phyloP scores from a whole-genome alignment of 2,888 invertebrate species.

The Epiblema foenella region DNA sequence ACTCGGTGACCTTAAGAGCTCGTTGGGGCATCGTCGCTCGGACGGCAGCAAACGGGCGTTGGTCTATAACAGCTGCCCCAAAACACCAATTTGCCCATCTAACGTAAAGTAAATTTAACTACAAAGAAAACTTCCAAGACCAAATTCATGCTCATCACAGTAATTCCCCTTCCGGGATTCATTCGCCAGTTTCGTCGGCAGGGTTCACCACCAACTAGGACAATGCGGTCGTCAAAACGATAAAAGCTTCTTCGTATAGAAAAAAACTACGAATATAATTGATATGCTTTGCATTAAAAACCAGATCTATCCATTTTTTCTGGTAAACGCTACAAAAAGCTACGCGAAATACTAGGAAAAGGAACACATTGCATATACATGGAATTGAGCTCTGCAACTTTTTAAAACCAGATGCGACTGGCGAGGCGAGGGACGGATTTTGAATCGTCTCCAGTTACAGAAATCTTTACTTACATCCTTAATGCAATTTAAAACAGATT shows the following conservation, averaged over 20 bases:
- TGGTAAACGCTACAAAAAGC: background rate
- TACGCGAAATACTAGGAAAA: constrained; percentile 4
- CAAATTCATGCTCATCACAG: no score
- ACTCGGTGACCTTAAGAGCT: constrained; percentile 64
- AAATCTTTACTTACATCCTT: constrained; percentile 40
- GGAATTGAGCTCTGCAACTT: constrained; percentile 4
- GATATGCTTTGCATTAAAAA: background rate
- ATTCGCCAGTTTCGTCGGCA: no score
- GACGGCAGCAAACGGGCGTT: constrained; percentile 55
- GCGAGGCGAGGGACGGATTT: constrained; percentile 30
- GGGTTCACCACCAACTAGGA: no score
- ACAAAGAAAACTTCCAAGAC: no score
- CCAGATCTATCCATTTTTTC: background rate
- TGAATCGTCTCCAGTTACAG: constrained; percentile 34
- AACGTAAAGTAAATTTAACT: constrained; percentile 3
- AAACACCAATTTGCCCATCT: constrained; percentile 26
- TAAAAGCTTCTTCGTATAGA: no score
- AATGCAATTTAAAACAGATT: constrained; percentile 17
- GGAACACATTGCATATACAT: constrained; percentile 5
- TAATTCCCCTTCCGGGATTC: no score
- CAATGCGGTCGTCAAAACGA: no score
- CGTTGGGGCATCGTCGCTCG: constrained; percentile 67
- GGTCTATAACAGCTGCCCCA: constrained; percentile 46
- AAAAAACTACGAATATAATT: no score
- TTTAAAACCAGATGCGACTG: constrained; percentile 39